Percentiles rank a stretch among this genome's conserved stretches.
Evolutionary conservation across 2,888 invertebrate genomes (phyloP).

Genomic region (Acleris laterana): DNA sequence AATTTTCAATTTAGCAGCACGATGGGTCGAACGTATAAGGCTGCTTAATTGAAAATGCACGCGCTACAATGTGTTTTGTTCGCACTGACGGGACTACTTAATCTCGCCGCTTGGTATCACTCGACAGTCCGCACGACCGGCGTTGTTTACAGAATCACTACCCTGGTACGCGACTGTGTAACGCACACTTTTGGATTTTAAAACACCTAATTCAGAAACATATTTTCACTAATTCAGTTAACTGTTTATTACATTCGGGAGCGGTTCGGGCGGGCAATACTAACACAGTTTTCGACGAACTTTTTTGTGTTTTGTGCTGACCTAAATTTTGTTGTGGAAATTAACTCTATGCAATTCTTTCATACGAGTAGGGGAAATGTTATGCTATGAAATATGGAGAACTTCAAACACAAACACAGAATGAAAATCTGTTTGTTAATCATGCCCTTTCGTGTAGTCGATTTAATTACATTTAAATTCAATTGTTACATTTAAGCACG

Average conservation of each 20-base stretch:
- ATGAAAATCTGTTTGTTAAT: too few relatives aligned
- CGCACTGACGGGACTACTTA: too few relatives aligned
- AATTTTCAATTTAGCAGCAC: too few relatives aligned
- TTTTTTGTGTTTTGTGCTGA: slow-evolving; percentile 5
- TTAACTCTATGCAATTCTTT: background rate
- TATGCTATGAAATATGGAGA: background rate
- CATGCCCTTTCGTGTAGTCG: too few relatives aligned
- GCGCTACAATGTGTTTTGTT: too few relatives aligned
- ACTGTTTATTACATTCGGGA: slow-evolving; percentile 23
- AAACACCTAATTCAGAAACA: slow-evolving; percentile 18
- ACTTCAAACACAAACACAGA: background rate
- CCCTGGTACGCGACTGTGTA: slow-evolving; percentile 17
- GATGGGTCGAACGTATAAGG: too few relatives aligned
- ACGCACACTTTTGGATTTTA: background rate
- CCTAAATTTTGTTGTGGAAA: background rate
- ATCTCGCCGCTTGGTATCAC: too few relatives aligned
- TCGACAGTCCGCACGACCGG: too few relatives aligned
- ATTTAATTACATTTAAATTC: too few relatives aligned
- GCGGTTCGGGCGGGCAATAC: slow-evolving; percentile 16
- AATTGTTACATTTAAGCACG: too few relatives aligned
- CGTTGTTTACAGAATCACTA: too few relatives aligned
- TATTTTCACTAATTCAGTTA: slow-evolving; percentile 30
- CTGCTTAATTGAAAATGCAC: too few relatives aligned
- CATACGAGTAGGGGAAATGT: background rate
- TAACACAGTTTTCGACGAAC: slow-evolving; percentile 7